Percentiles rank a stretch among this genome's conserved stretches.
phyloP scores from a whole-genome alignment of 2,888 invertebrate genomes.

The Sicus ferrugineus region DNA sequence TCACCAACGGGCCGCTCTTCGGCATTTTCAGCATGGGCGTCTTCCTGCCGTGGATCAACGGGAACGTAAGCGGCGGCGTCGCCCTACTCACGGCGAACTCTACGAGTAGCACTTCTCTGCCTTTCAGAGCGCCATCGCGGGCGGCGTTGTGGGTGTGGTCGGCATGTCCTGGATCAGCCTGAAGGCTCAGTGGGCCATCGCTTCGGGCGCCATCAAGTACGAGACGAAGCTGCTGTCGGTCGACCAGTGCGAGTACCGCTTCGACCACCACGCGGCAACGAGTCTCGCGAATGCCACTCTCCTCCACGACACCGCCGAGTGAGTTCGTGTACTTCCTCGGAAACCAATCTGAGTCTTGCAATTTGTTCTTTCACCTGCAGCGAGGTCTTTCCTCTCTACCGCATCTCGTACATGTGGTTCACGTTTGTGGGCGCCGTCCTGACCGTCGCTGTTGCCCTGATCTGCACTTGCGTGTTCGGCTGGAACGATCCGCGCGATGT shows the following conservation, averaged over 20 bases:
- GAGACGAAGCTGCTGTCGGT: conserved; percentile 72
- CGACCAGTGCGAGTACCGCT: conserved; percentile 72
- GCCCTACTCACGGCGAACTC: neutral
- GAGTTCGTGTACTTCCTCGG: conserved; percentile 36
- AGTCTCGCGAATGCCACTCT: conserved; percentile 46
- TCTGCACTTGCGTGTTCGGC: conserved; percentile 56
- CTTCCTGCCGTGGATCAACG: conserved; percentile 74
- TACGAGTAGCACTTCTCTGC: neutral
- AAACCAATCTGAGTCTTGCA: neutral
- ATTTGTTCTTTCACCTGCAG: conserved; percentile 44
- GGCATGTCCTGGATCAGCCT: conserved; percentile 71
- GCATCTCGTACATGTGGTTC: conserved; percentile 84
- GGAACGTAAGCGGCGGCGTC: conserved; percentile 65
- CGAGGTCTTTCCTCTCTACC: conserved; percentile 67
- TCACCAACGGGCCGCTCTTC: conserved; percentile 75
- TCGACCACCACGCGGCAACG: conserved; percentile 52
- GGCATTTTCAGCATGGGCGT: conserved; percentile 74
- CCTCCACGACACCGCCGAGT: conserved; percentile 46
- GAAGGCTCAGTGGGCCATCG: conserved; percentile 72
- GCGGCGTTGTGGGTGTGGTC: conserved; percentile 68
- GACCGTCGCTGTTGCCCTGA: conserved; percentile 66
- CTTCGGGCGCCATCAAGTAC: conserved; percentile 70
- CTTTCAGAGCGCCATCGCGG: conserved; percentile 69
- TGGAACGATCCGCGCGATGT: conserved; percentile 68
- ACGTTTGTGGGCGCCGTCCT: conserved; percentile 70